Base-by-base conservation (phyloP, 1,140 invertebrate genomes). In the Spodoptera frugiperda region DNA sequence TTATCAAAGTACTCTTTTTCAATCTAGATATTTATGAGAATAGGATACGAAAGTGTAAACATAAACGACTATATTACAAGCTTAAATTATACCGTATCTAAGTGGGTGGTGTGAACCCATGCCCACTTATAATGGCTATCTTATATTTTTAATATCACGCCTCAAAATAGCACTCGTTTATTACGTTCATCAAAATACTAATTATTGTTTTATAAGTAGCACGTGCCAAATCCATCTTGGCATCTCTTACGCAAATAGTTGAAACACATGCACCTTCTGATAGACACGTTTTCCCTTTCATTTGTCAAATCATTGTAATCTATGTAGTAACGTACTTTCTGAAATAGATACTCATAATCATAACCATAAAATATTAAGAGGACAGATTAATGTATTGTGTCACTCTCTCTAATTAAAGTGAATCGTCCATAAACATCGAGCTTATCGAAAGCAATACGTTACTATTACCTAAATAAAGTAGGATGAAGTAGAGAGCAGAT, bases 201-300 rank as follows among this genome's bases (percentile, higher is more conserved):
- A 61, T 61, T 61, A 17, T 33, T 33, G 57, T 61, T 61, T 39
- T 44, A 39, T 39, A 61, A 17, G 33, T 30, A 39, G 57, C 57
- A 61, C 57, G 57, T 61, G 57, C 57, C 57, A 61, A 61, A 61
- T 61, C 15, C 57, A n/a, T 39, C 6, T 61, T 61, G 57, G 57
- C 57, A 61, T 8, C 57, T 44, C n/a, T 39, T 33, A 39, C 39
- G 8, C 30, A 39, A 61, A 61, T 61, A 25, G 33, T 61, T 44
- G 30, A 61, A 15, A 33, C 57, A 33, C 30, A 61, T 39, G 57
- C 57, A 39, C 33, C 33, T 39, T 39, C 30, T 15, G 30, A 61
- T 61, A 25, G 33, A 59, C 55, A 59, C 55, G 55, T 59, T 59
- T 59, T 59, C 55, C 10, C 55, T 59, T 59, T 59, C 55, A 59